Evolutionary conservation across 2,113 vertebrate genomes (phyloP).

Genomic region (Tor tambroides): DNA sequence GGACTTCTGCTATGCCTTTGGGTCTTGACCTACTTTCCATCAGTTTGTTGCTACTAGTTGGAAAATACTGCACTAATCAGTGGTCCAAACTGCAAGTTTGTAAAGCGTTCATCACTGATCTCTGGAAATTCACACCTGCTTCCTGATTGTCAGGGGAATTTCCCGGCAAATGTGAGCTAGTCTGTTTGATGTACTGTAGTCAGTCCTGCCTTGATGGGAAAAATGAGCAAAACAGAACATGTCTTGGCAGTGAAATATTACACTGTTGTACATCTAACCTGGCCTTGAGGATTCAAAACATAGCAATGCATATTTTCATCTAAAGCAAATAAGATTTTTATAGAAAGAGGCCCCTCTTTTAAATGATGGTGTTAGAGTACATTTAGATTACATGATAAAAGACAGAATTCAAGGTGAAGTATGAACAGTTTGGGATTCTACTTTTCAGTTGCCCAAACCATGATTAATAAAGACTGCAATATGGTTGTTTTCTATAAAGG

Average conservation of each 20-base stretch:
- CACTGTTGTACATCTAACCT: background rate
- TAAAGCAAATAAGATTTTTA: constrained; percentile 5
- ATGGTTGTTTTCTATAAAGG: constrained; percentile 1
- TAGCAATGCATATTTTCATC: background rate
- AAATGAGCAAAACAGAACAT: background rate
- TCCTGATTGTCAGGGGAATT: background rate
- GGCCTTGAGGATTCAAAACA: background rate
- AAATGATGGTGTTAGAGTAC: background rate
- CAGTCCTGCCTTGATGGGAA: background rate
- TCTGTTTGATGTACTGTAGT: constrained; percentile 1
- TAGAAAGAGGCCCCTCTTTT: background rate
- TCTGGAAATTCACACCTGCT: background rate
- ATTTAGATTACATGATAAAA: background rate
- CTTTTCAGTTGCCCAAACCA: background rate
- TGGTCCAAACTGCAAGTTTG: background rate
- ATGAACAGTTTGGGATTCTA: background rate
- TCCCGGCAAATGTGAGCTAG: background rate
- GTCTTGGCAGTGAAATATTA: background rate
- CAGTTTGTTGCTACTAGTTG: background rate
- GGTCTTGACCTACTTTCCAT: background rate
- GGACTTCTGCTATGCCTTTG: background rate
- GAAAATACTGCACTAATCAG: background rate
- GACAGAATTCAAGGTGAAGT: background rate
- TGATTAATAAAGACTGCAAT: constrained; percentile 3
- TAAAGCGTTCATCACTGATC: background rate